Base-by-base conservation (phyloP, 2,113 vertebrate genomes). In the Noctilio leporinus region DNA sequence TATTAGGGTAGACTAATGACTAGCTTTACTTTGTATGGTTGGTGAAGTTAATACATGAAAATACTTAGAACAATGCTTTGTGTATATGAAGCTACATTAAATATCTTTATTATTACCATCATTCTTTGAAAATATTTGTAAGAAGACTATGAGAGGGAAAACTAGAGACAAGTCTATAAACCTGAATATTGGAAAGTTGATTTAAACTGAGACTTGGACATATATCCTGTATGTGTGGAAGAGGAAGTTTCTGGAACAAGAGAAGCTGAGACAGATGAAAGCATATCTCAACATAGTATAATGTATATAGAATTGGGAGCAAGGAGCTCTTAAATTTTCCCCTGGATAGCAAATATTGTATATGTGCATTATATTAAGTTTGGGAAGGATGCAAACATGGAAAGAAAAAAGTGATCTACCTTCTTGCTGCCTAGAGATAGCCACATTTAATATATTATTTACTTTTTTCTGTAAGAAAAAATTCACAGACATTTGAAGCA, bases 111-210 rank as follows among this genome's bases (percentile, higher is more conserved):
- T 80, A 49, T 77, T 69, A 22, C 11, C 15, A 47, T 8, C 53
- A 49, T 11, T 4, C 35, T 85, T 95, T 92, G 55, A 76, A 77
- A 55, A 30, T 89, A 43, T 45, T 91, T 57, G 53, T 92, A 70
- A 75, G 45, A 83, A 65, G 28, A 45, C 26, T 85, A 20, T 77
- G 59, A 81, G 49, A 67, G 55, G 47, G 49, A 82, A 94, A 93
- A 96, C 33, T 75, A 93, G 65, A 91, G 82, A 87, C 24, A 94
- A 75, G 35, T 88, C 20, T 19, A 8, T 45, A 69, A 89, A 85
- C 26, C 17, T 91, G n/a, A 94, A 96, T 91, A 86, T 81, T 91
- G 8, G 24, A 40, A 93, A 77, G 51, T 53, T 91, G 62, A 86
- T 51, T 86, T 43, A 92, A 81, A 59, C 28, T 51, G 59, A 73